Percentiles rank a stretch among this genome's conserved stretches.
phyloP scores from a whole-genome alignment of 1,140 invertebrate genomes.

The Drosophila kikkawai region DNA sequence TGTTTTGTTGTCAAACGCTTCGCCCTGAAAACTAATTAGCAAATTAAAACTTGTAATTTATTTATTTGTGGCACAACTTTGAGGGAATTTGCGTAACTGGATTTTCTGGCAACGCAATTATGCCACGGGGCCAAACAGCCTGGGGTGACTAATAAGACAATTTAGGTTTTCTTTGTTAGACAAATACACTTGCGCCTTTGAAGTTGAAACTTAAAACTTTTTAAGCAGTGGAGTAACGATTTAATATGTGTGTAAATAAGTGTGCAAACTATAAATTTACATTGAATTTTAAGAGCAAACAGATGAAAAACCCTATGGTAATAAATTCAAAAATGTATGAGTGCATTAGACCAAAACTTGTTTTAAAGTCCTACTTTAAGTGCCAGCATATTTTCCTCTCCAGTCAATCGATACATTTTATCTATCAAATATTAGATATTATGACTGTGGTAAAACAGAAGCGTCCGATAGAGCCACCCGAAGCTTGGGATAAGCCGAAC shows the following conservation, averaged over 20 bases:
- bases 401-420: slow-evolving; percentile 1
- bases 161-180: slow-evolving; percentile 28
- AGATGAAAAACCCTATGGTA: too few relatives aligned
- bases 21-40: slow-evolving; percentile 44
- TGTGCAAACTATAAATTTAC: too few relatives aligned
- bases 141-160: slow-evolving; percentile 15
- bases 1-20: slow-evolving; percentile 36
- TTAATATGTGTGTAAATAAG: slow-evolving; percentile 6
- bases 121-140: slow-evolving; percentile 8
- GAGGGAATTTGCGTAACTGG: slow-evolving; percentile 28
- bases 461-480: slow-evolving; percentile 1
- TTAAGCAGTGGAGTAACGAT: not conserved
- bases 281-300: not conserved
- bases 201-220: not conserved
- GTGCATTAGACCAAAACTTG: too few relatives aligned
- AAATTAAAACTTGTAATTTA: slow-evolving; percentile 56
- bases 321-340: not conserved
- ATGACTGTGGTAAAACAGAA: slow-evolving; percentile 6
- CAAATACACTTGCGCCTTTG: slow-evolving; percentile 10
- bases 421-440: slow-evolving; percentile 25
- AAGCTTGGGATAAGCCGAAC: slow-evolving; percentile 20
- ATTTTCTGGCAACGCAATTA: slow-evolving; percentile 24
- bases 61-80: slow-evolving; percentile 45
- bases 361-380: not conserved
- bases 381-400: not conserved